Conservation (phyloP, 2,888 invertebrate species). For the Tupiocoris notatus region DNA sequence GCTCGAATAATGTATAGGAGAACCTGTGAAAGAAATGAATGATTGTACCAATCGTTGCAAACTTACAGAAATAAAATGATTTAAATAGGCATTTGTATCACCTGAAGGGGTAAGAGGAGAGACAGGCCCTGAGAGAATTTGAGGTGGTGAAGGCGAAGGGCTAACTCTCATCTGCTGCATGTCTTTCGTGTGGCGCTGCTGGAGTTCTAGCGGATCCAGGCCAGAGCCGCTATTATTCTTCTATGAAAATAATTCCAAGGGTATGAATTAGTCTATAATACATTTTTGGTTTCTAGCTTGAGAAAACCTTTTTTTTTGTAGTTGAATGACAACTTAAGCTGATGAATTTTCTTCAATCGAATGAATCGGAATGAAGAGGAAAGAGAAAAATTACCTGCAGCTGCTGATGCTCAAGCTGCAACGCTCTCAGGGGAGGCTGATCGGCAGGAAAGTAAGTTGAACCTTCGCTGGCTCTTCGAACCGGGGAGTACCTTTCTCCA, state of each 20-base stretch:
- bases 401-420: slow-evolving; percentile 77
- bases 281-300: too few relatives aligned
- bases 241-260: slow-evolving; percentile 50
- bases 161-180: slow-evolving; percentile 53
- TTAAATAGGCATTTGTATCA: too few relatives aligned
- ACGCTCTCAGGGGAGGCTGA: slow-evolving; percentile 57
- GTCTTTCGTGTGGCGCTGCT: slow-evolving; percentile 55
- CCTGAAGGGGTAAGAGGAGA: slow-evolving; percentile 50
- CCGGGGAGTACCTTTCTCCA: slow-evolving; percentile 83
- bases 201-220: slow-evolving; percentile 53
- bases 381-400: slow-evolving; percentile 60
- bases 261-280: background rate
- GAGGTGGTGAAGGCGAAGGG: slow-evolving; percentile 51
- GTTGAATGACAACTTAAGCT: too few relatives aligned
- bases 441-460: slow-evolving; percentile 54
- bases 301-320: too few relatives aligned
- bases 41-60: too few relatives aligned
- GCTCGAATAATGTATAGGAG: slow-evolving; percentile 61
- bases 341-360: too few relatives aligned
- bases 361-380: too few relatives aligned
- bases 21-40: slow-evolving; percentile 57
- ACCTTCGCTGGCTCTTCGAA: slow-evolving; percentile 84
- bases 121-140: slow-evolving; percentile 48
- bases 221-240: slow-evolving; percentile 52
- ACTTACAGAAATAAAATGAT: too few relatives aligned